These are phyloP conservation scores for Pelochelys cantorii DNA, from an alignment of 2,797 vertebrate species.

Conservation along the genomic window DNA sequence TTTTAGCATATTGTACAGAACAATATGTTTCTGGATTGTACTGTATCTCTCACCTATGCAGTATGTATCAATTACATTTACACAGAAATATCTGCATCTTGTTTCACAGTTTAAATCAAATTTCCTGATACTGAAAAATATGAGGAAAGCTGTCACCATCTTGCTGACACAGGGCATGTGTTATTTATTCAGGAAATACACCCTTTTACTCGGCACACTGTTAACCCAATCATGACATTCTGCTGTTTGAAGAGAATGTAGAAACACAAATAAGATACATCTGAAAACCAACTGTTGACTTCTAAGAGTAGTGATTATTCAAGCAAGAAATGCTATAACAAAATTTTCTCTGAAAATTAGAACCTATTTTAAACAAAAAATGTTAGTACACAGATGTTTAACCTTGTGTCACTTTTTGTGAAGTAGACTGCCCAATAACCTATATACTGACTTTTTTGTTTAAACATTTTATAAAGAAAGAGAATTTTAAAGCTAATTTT, in stretches of 20 bases:
- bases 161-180: background rate
- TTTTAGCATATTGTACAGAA: background rate
- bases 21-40: background rate
- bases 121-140: background rate
- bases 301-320: background rate
- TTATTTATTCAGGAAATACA: background rate
- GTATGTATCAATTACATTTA: background rate
- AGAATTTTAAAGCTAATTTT: background rate
- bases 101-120: background rate
- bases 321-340: background rate
- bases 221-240: background rate
- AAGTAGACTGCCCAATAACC: background rate
- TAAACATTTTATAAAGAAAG: background rate
- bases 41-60: background rate
- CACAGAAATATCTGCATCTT: background rate
- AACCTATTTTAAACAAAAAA: background rate
- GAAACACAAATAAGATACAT: background rate
- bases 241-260: background rate
- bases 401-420: background rate
- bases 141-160: background rate
- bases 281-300: background rate
- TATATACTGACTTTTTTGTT: background rate
- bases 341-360: background rate
- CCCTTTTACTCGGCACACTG: background rate
- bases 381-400: background rate